These are phyloP conservation scores for Ichneumon xanthorius DNA, from an alignment of 2,888 invertebrate genomes.

Conservation along the genomic window DNA sequence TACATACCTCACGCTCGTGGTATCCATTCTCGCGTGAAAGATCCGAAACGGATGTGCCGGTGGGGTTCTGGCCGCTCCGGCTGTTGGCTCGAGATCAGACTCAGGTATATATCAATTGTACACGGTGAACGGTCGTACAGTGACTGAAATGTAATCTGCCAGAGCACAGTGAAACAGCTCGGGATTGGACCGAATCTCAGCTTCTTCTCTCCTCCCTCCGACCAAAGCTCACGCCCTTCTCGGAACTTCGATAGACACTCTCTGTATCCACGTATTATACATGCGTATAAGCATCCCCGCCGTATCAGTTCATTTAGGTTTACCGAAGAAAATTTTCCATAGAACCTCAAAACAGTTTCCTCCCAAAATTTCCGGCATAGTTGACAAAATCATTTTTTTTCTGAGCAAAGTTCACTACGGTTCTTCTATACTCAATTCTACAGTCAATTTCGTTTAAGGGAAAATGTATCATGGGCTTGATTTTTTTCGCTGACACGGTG, in stretches of 20 bases:
- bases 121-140: constrained; percentile 1
- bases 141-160: constrained; percentile 46
- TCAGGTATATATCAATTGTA: constrained; percentile 60
- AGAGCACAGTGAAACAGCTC: constrained; percentile 47
- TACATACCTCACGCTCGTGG: constrained; percentile 37
- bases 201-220: constrained; percentile 53
- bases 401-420: neutral
- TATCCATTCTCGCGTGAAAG: constrained; percentile 61
- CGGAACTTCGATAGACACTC: constrained; percentile 50
- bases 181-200: constrained; percentile 62
- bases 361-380: neutral
- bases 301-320: constrained; percentile 36
- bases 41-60: constrained; percentile 67
- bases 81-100: constrained; percentile 58
- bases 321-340: constrained; percentile 3
- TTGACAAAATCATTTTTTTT: neutral
- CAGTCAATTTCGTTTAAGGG: too few species aligned
- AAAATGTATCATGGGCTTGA: too few species aligned
- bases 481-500: too few species aligned
- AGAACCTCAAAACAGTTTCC: neutral
- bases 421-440: too few species aligned
- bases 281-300: neutral
- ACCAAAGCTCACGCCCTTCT: constrained; percentile 59
- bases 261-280: neutral
- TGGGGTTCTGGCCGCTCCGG: constrained; percentile 47